Base-by-base conservation (phyloP, 2,888 invertebrate species). In the Lymantria dispar region DNA sequence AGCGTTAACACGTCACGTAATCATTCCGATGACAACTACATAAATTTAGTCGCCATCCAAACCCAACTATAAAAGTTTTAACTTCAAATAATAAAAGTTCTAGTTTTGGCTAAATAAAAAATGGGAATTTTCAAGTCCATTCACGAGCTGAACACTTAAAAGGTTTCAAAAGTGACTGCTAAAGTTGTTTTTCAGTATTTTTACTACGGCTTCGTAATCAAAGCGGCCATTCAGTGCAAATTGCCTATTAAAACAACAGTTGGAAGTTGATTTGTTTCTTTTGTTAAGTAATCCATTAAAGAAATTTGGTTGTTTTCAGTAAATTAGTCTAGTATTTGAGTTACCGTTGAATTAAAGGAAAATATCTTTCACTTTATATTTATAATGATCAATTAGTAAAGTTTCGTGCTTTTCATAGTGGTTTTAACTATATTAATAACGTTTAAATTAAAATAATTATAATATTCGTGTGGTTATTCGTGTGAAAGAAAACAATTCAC, bases 131-230 rank as follows among this genome's bases (percentile, higher is more conserved):
- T n/a, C 29, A 47, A 52, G 15, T 56, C 50, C 14, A 56, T 62
- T 56, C 43, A 41, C 45, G 22, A 52, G 48, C 45, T 41, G 11
- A 50, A 48, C 30, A 39, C 38, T 45, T 44, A 45, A 56, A 58
- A 56, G 54, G 47, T 52, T 54, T 22, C 15, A 40, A 52, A 53
- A 46, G 43, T 53, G 46, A 64, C 56, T 52, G 64, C 52, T 54
- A 54, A 58, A 68, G 62, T 58, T 60, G 56, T 53, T 62, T 40
- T 54, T 52, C 57, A 57, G 60, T 52, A 47, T 54, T 65, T 66
- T 64, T 63, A 48, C 53, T 47, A 53, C 50, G 42, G 48, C 46
- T 56, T 41, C 15, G 50, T 51, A 67, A 64, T 64, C 63, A 67
- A 50, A 48, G 45, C 52, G 48, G 52, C 55, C 43, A 45, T 57